Base-by-base conservation (phyloP, 2,113 vertebrate species). In the Entomyzon cyanotis region DNA sequence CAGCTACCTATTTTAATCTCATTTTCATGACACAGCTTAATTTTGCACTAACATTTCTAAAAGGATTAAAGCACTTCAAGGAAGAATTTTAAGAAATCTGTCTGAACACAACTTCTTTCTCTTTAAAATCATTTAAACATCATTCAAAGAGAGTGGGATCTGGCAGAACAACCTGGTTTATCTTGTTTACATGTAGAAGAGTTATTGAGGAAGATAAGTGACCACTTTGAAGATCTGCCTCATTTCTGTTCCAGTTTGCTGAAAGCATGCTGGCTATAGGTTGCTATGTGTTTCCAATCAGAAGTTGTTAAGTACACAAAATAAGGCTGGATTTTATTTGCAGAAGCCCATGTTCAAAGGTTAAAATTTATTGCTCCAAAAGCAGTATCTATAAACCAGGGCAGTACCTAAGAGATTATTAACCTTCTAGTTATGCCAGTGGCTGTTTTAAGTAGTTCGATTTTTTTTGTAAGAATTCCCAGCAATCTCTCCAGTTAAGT, bases 251-350 rank as follows among this genome's bases (percentile, higher is more conserved):
- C 30, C 79, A 73, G 94, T 95, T 95, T 96, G 93, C 94, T 83
- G 92, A 96, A 94, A 90, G 90, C 93, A 78, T 37, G 63, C 97
- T 89, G 62, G 74, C 93, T 84, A 85, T 81, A 77, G 96, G 94
- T 96, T 96, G 94, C 97, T 96, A 96, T 94, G 95, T 76, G 92
- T 92, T 95, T 90, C 88, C 93, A 96, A 95, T 95, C 89, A 96
- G 87, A 94, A 96, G 87, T 94, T 88, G 95, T 96, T 95, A 97
- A 96, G 95, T 91, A 97, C 93, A 96, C 91, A 97, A 94, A 97
- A 95, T 97, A 96, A 97, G 95, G 93, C 80, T 92, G 96, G 78
- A 93, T 96, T 97, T 95, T 95, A 96, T 96, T 96, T 96, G 96
- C 92, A 96, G 95, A 96, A 95, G 94, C 65, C 89, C 85, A 94